These are phyloP conservation scores for Caenorhabditis briggsae DNA, from an alignment of 1,140 invertebrate species.

Conservation along the genomic window DNA sequence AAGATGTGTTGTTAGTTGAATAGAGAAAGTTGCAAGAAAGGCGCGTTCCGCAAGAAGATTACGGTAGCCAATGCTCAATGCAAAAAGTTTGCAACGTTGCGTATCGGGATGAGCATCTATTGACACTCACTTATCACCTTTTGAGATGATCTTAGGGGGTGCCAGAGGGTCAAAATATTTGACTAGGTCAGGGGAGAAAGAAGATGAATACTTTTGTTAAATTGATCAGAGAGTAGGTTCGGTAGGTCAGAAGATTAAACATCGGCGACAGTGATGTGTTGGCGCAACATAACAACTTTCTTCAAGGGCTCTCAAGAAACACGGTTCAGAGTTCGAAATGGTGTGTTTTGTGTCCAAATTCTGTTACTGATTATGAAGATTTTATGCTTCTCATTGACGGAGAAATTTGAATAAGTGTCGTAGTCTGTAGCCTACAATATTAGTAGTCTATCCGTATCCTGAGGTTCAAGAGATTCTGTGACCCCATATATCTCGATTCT, in stretches of 20 bases:
- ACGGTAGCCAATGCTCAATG: not conserved
- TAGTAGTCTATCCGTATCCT: no score
- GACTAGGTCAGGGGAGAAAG: not conserved
- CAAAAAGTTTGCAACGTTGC: slow-evolving; percentile 41
- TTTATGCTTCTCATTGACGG: not conserved
- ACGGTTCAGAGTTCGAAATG: slow-evolving; percentile 46
- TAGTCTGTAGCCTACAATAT: not conserved
- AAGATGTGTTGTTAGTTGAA: not conserved
- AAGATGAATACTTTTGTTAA: not conserved
- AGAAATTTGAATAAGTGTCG: not conserved
- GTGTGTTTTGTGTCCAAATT: slow-evolving; percentile 39
- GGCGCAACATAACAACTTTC: slow-evolving; percentile 5
- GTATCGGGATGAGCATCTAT: slow-evolving; percentile 6
- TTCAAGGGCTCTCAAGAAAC: slow-evolving; percentile 35
- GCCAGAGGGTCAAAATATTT: slow-evolving; percentile 35
- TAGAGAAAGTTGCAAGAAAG: not conserved
- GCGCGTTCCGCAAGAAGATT: not conserved
- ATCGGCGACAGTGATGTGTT: not conserved
- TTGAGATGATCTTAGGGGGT: slow-evolving; percentile 11
- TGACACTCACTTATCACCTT: slow-evolving; percentile 46
- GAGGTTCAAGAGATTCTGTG: no score
- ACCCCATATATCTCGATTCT: no score
- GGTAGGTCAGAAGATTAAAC: slow-evolving; percentile 52
- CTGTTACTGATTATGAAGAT: slow-evolving; percentile 19
- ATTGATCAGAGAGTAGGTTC: not conserved